A percentile compares a stretch with the other conserved stretches of the same genome.
phyloP scores from a whole-genome alignment of 2,888 invertebrate species.

The Sialis fuliginosa region DNA sequence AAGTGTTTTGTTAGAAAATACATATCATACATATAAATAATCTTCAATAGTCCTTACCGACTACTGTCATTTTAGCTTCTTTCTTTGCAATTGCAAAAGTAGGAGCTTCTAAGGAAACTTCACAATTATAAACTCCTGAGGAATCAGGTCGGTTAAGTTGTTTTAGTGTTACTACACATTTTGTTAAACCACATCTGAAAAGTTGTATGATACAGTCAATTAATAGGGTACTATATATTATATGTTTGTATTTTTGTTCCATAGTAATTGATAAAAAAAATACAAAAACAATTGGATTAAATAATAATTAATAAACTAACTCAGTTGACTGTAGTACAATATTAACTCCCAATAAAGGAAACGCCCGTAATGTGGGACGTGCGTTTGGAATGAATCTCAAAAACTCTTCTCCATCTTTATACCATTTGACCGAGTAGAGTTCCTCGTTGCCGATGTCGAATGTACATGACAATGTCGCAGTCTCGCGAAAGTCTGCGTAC shows the following conservation, averaged over 20 bases:
- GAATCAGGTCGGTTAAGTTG: conserved; percentile 22
- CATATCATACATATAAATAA: not conserved
- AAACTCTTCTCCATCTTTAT: conserved; percentile 29
- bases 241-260: too few relatives aligned
- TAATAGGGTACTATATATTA: too few relatives aligned
- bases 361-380: conserved; percentile 11
- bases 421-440: conserved; percentile 33
- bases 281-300: too few relatives aligned
- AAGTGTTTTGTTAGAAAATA: conserved; percentile 22
- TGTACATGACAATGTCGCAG: conserved; percentile 27
- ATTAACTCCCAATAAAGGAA: too few relatives aligned
- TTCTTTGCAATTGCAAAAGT: conserved; percentile 35
- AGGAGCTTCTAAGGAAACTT: conserved; percentile 42
- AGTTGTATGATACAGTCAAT: too few relatives aligned
- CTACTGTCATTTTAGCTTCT: conserved; percentile 28
- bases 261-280: too few relatives aligned
- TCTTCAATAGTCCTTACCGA: not conserved
- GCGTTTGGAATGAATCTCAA: conserved; percentile 22
- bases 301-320: too few relatives aligned
- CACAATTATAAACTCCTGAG: conserved; percentile 39
- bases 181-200: conserved; percentile 16
- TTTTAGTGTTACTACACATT: conserved; percentile 23
- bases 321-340: too few relatives aligned
- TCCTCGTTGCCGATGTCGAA: conserved; percentile 30
- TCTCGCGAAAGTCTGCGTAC: conserved; percentile 29